Percentiles rank a stretch among this genome's conserved stretches.
phyloP scores from a whole-genome alignment of 64 coral and sea anemone genomes.

The Montipora capricornis region DNA sequence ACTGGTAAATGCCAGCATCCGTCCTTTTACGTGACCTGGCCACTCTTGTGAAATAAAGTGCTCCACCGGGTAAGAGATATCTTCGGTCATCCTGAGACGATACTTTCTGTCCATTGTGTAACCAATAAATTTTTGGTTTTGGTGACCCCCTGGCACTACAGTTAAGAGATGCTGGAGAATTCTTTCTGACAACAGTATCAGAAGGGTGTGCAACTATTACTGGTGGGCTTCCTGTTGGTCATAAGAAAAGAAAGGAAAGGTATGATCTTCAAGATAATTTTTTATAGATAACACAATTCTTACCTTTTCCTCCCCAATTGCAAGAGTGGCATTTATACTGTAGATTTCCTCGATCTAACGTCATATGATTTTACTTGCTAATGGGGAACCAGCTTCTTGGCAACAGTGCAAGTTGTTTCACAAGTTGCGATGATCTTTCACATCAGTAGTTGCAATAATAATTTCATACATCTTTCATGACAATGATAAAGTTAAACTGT shows the following conservation, averaged over 20 bases:
- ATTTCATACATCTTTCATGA: no score
- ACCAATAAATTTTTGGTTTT: constrained; percentile 74
- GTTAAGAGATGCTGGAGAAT: constrained; percentile 59
- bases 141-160: constrained; percentile 71
- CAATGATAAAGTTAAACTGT: no score
- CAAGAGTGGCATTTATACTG: no score
- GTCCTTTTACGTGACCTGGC: constrained; percentile 58
- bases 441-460: no score
- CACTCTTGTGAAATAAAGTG: constrained; percentile 65
- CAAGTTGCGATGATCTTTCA: no score
- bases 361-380: no score
- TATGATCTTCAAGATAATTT: no score
- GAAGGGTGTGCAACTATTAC: constrained; percentile 73
- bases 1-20: constrained; percentile 85
- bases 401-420: no score
- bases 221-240: not conserved
- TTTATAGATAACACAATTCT: no score
- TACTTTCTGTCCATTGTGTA: constrained; percentile 72
- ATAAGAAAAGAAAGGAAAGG: not conserved
- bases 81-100: constrained; percentile 52
- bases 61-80: constrained; percentile 57
- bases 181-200: constrained; percentile 64
- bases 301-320: no score
- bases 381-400: no score
- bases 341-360: no score